Conservation (phyloP, 2,888 invertebrate genomes). For the Panzeria rudis region DNA sequence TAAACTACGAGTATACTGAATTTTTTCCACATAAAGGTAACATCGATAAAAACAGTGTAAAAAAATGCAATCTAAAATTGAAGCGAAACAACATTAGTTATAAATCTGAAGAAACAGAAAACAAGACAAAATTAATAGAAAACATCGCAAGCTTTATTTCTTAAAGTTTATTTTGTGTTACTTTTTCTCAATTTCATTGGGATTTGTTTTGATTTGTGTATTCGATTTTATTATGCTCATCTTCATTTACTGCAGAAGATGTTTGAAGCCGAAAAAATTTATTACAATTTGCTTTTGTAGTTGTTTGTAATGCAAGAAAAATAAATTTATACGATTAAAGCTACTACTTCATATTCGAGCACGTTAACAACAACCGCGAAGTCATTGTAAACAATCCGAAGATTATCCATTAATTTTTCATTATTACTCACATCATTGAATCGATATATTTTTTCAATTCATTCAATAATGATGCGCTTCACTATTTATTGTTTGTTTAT, state of each 20-base stretch:
- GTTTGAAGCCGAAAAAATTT: conserved; percentile 51
- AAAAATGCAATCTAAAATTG: conserved; percentile 55
- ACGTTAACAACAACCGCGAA: not conserved
- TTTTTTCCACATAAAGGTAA: conserved; percentile 53
- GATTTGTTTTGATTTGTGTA: conserved; percentile 35
- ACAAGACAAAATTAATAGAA: conserved; percentile 5
- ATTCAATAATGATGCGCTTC: too few species aligned
- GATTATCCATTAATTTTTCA: not conserved
- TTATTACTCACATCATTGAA: not conserved
- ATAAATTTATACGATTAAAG: not conserved
- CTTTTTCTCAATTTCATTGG: conserved; percentile 26
- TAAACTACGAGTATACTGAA: conserved; percentile 73
- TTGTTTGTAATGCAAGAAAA: not conserved
- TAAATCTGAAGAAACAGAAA: conserved; percentile 40
- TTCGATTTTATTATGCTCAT: conserved; percentile 52
- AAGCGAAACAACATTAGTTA: conserved; percentile 51
- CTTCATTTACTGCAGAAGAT: conserved; percentile 40
- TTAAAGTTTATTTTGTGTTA: conserved; percentile 37
- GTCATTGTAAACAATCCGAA: not conserved
- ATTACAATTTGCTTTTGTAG: conserved; percentile 60
- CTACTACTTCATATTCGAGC: not conserved
- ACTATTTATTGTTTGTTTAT: not conserved
- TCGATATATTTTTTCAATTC: too few species aligned
- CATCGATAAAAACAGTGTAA: conserved; percentile 5
- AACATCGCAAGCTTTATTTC: conserved; percentile 61